A percentile compares a stretch with the other conserved stretches of the same genome.
These are phyloP conservation scores for Drosophila monieri DNA, from an alignment of 2,888 invertebrate species.

Conservation along the genomic window DNA sequence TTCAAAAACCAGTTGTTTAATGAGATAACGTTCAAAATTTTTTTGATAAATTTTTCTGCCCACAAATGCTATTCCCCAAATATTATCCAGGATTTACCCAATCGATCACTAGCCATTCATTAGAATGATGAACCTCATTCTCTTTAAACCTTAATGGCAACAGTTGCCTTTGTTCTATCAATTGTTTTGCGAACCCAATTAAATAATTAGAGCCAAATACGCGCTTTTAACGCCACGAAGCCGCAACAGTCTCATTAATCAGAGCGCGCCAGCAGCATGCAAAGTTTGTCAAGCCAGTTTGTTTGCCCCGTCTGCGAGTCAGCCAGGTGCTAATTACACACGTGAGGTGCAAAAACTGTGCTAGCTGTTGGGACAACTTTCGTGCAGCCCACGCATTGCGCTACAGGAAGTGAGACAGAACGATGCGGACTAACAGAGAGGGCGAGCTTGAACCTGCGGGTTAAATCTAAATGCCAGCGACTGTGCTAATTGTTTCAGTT, in stretches of 20 bases:
- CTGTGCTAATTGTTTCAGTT: slow-evolving; percentile 70
- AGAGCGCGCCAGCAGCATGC: slow-evolving; percentile 44
- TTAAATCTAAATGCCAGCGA: slow-evolving; percentile 47
- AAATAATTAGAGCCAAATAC: slow-evolving; percentile 52
- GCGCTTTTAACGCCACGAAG: slow-evolving; percentile 36
- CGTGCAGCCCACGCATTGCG: slow-evolving; percentile 10
- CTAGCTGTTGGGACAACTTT: slow-evolving; percentile 45
- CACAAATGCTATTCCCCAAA: slow-evolving; percentile 2
- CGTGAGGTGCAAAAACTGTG: slow-evolving; percentile 51
- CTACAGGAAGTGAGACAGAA: slow-evolving; percentile 1
- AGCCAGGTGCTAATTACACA: slow-evolving; percentile 69
- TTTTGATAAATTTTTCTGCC: too few relatives aligned
- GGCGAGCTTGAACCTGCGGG: slow-evolving; percentile 29
- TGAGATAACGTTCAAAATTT: not conserved
- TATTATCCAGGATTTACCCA: slow-evolving; percentile 5
- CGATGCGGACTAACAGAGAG: slow-evolving; percentile 3
- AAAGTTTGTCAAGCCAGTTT: slow-evolving; percentile 47
- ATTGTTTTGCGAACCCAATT: slow-evolving; percentile 39
- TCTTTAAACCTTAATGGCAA: slow-evolving; percentile 2
- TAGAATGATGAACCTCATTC: not conserved
- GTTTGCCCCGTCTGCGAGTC: slow-evolving; percentile 46
- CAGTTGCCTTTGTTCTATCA: slow-evolving; percentile 14
- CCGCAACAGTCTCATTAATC: slow-evolving; percentile 57
- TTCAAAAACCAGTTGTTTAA: too few relatives aligned
- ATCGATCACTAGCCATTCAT: slow-evolving; percentile 1